Conservation (phyloP, 2,797 vertebrate genomes). For the Peromyscus attwateri region DNA sequence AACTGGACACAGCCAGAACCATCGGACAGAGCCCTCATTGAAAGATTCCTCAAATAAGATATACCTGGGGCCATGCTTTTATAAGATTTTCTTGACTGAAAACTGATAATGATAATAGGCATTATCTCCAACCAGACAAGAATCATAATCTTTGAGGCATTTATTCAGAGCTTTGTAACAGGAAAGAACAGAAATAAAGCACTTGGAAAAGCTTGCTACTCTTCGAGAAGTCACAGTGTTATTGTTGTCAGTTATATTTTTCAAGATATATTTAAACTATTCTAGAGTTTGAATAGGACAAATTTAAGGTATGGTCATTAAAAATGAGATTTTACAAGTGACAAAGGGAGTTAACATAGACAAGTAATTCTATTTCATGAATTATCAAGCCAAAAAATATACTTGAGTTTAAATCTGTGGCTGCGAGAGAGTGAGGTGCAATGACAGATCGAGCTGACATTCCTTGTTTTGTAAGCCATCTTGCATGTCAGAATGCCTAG, state of each 20-base stretch:
- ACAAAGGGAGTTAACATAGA: background rate
- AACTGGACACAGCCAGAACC: background rate
- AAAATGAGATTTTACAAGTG: background rate
- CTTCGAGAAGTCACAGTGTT: background rate
- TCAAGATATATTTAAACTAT: slow-evolving; percentile 23
- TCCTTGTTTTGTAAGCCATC: slow-evolving; percentile 57
- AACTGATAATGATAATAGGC: too few species aligned
- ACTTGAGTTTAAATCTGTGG: background rate
- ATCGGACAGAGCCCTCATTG: background rate
- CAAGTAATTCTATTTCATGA: slow-evolving; percentile 22
- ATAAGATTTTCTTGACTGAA: background rate
- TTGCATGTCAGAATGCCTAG: slow-evolving; percentile 57
- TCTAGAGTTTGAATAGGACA: slow-evolving; percentile 2
- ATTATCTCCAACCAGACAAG: background rate
- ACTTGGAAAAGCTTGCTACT: background rate
- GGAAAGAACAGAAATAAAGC: background rate
- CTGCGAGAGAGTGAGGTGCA: background rate
- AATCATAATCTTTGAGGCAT: background rate
- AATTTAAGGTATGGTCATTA: background rate
- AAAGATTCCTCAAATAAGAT: background rate
- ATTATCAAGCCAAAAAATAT: slow-evolving; percentile 56
- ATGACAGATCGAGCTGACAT: slow-evolving; percentile 63
- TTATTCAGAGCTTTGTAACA: background rate
- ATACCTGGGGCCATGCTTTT: background rate
- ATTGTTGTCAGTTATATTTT: background rate